These are phyloP conservation scores for Gandaritis pyraliata DNA, from an alignment of 2,888 invertebrate species.

Conservation along the genomic window DNA sequence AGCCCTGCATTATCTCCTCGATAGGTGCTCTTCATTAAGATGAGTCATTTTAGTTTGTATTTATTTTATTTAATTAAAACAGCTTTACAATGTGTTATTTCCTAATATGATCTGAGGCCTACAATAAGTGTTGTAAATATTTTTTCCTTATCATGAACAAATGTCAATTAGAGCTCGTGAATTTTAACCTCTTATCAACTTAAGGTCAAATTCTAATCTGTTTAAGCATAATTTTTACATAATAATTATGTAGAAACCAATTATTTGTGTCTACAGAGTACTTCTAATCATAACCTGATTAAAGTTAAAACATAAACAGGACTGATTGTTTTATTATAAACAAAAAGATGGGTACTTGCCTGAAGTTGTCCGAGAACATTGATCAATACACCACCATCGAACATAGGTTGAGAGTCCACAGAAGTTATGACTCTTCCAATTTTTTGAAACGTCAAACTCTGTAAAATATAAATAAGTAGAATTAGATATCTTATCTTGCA, in stretches of 20 bases:
- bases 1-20: no score
- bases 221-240: neutral
- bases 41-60: no score
- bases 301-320: neutral
- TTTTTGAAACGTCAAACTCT: conserved; percentile 96
- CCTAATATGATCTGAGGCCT: no score
- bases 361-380: conserved; percentile 98
- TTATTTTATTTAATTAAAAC: no score
- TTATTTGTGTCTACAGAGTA: no score
- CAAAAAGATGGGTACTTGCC: conserved; percentile 84
- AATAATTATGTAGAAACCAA: no score
- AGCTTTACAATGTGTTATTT: no score
- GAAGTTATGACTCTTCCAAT: conserved; percentile 96
- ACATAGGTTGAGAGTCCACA: conserved; percentile 98
- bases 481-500: no score
- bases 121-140: no score
- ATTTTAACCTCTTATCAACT: neutral
- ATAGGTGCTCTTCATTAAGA: no score
- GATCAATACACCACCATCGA: conserved; percentile 97
- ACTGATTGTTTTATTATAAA: neutral
- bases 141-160: neutral
- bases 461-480: conserved; percentile 59
- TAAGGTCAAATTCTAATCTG: neutral
- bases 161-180: neutral
- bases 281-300: no score